A percentile compares a stretch with the other conserved stretches of the same genome.
These are phyloP conservation scores for Drosophila siamana DNA, from an alignment of 2,888 invertebrate genomes.

Conservation along the genomic window DNA sequence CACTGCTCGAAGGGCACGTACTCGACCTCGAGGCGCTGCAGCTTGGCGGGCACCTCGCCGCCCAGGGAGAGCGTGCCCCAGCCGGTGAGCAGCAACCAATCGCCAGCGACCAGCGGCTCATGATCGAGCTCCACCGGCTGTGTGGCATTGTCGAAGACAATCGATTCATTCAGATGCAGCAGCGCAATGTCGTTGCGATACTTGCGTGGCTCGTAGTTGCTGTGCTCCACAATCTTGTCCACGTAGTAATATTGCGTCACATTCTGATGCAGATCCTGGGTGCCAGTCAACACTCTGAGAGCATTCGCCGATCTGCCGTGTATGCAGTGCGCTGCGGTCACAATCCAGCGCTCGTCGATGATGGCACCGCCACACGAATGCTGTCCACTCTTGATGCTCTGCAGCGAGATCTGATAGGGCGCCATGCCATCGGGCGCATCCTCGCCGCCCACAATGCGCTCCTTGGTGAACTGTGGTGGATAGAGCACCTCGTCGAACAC, in stretches of 20 bases:
- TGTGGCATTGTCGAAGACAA: constrained; percentile 86
- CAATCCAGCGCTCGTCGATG: constrained; percentile 79
- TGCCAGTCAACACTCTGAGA: constrained; percentile 79
- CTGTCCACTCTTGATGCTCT: constrained; percentile 58
- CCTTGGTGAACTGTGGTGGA: constrained; percentile 69
- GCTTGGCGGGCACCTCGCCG: constrained; percentile 86
- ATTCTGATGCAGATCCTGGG: constrained; percentile 74
- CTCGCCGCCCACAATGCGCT: constrained; percentile 82
- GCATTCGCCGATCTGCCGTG: constrained; percentile 60
- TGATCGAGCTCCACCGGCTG: constrained; percentile 86
- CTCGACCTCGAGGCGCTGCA: constrained; percentile 87
- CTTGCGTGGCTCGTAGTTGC: constrained; percentile 75
- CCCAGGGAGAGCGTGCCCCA: constrained; percentile 87
- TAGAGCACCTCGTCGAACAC: constrained; percentile 57
- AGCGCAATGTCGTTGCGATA: constrained; percentile 89
- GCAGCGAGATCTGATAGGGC: constrained; percentile 84
- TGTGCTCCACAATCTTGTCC: constrained; percentile 78
- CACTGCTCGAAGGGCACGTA: constrained; percentile 87
- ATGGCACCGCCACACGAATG: constrained; percentile 85
- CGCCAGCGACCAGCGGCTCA: constrained; percentile 84
- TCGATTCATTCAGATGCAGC: constrained; percentile 87
- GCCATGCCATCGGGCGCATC: constrained; percentile 78
- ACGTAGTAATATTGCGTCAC: constrained; percentile 70
- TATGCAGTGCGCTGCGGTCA: constrained; percentile 84
- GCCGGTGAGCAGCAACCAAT: constrained; percentile 87